Evolutionary conservation across 2,797 vertebrate genomes (phyloP), one percentile per base, ranked within the genome.

Genomic region (Remorina albescens): DNA sequence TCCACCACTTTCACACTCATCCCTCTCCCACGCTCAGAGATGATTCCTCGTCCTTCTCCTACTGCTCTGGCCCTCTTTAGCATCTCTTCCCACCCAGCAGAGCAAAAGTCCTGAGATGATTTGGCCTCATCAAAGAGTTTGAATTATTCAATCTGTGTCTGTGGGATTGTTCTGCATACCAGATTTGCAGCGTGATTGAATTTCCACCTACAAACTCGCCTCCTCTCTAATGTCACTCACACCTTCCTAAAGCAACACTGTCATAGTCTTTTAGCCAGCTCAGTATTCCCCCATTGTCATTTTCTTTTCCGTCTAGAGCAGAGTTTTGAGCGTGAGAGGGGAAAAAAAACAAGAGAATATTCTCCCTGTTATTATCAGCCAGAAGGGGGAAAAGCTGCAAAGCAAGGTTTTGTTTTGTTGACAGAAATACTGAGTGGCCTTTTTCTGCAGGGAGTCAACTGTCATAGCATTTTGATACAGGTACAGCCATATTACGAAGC

Each of bases 211-310:
- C 76, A 75, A 79, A 46, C 71, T 81, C 25, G 9, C 72, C 58
- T 81, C 66, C 59, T 80, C 71, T 74, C 76, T 82, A 78, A 71
- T 88, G 86, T 85, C 85, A 82, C 75, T 80, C 87, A 82, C 83
- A 86, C 82, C 64, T 80, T 71, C 37, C 79, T 76, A 79, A 80
- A 80, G 59, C 72, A 67, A 68, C 73, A 57, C 81, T 78, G 85
- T 83, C 82, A 80, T 68, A 49, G 60, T 78, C 72, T 61, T 77
- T 88, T 89, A 83, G 80, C 76, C 63, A 42, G 62, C 80, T 91
- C 85, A 49, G 76, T 86, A 81, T 85, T 80, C 70, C 56, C 73
- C 76, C 63, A 59, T 69, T 79, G 84, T 67, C 66, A 71, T 82
- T 88, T 84, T 86, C 50, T 76, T 68, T 73, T 78, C 63, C 71